Percentiles rank a stretch among this genome's conserved stretches.
phyloP scores from a whole-genome alignment of 2,797 vertebrate genomes.

The Mus spretus region DNA sequence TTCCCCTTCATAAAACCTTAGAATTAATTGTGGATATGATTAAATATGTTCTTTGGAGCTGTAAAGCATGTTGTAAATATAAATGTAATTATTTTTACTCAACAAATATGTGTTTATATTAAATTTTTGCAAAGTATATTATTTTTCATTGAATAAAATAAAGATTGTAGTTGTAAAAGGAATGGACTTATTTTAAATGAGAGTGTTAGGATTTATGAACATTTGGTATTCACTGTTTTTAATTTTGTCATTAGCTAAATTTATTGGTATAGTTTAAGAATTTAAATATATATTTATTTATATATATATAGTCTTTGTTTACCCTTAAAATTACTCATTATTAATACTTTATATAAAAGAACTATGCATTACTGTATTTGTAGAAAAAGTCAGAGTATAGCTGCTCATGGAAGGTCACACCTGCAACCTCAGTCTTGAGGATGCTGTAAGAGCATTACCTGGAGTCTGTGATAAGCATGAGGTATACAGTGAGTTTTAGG shows the following conservation, averaged over 20 bases:
- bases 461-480: neutral
- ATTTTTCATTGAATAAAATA: constrained; percentile 20
- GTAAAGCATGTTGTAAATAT: neutral
- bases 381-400: neutral
- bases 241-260: neutral
- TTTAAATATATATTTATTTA: neutral
- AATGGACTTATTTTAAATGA: neutral
- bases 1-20: constrained; percentile 3
- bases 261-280: neutral
- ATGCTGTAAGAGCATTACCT: neutral
- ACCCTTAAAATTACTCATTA: neutral
- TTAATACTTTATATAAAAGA: neutral
- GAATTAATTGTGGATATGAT: constrained; percentile 4
- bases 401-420: neutral
- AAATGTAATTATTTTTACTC: constrained; percentile 44
- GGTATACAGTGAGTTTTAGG: neutral
- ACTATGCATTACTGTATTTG: neutral
- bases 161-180: neutral
- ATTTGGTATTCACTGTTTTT: neutral
- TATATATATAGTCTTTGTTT: neutral
- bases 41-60: constrained; percentile 35
- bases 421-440: neutral
- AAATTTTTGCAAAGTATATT: neutral
- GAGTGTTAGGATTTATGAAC: neutral
- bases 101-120: neutral